Evolutionary conservation across 1,140 invertebrate genomes (phyloP), one percentile per base, ranked within the genome.

Genomic region (Agrilus planipennis): DNA sequence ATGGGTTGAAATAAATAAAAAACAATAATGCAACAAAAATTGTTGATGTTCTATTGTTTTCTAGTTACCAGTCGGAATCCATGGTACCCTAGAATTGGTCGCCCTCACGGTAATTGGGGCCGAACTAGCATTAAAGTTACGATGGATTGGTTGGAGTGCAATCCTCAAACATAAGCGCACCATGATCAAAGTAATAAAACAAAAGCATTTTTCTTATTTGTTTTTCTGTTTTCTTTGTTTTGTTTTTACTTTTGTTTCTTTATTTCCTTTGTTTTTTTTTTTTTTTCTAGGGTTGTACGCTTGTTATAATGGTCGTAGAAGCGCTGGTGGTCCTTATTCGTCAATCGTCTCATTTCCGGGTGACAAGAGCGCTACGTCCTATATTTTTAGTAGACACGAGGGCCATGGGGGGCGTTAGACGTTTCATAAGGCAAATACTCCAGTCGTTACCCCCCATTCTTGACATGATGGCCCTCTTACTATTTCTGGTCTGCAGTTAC

Each of bases 331-430:
- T 92, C 15, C 60, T 92, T 14, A 73, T 82, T 39, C 69, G 88
- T 30, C 86, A 89, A 60, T 79, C 79, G 0, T 85, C 80, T 3
- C 89, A 93, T 64, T 86, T 91, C 57, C 70, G 89, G 5, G 84
- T 90, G 14, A 90, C 88, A 1, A 65, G 89, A 48, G 84, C 88
- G 3, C 61, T 93, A 6, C 68, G 89, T n/a, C 89, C 89, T 15
- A 82, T 93, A 46, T 92, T 92, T 66, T 60, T 93, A 21, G 77
- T 92, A 14, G 87, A 92, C 61, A 89, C 86, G 15, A 72, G 84
- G 51, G 87, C 88, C 49, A 83, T 84, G 46, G 79, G 85, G 20
- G 77, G 75, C 4, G 79, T 84, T 3, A 57, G 80, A 39, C 62
- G 79, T 53, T 83, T 81, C 52, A 80, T 83, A 35, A 57, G 79